Percentiles rank a stretch among this genome's conserved stretches.
These are phyloP conservation scores for Calliphora vicina DNA, from an alignment of 1,140 invertebrate genomes.

Conservation along the genomic window DNA sequence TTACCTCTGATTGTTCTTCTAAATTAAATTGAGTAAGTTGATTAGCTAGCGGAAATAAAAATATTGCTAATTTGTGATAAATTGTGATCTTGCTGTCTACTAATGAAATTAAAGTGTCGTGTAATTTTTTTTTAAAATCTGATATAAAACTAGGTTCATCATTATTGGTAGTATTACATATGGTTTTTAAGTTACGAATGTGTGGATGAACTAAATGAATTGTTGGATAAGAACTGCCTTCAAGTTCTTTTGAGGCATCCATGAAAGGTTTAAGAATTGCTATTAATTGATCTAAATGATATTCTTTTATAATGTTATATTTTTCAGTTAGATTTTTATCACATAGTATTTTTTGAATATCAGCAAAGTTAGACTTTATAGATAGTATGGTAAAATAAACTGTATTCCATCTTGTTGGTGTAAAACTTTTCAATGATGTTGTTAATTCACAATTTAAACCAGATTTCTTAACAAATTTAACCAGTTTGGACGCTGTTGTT, in stretches of 20 bases:
- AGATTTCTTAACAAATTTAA: not conserved
- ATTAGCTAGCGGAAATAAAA: conserved; percentile 24
- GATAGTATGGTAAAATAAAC: not conserved
- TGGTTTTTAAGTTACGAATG: conserved; percentile 4
- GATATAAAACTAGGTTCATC: conserved; percentile 4
- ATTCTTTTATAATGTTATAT: conserved; percentile 17
- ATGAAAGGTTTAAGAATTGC: conserved; percentile 14
- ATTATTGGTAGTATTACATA: not conserved
- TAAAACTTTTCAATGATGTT: not conserved
- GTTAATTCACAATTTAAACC: not conserved
- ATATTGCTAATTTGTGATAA: conserved; percentile 5
- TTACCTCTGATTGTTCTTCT: not conserved
- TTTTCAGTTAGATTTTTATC: not conserved
- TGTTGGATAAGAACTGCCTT: not conserved
- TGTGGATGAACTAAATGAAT: not conserved
- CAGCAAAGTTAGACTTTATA: conserved; percentile 2
- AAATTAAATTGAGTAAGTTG: not conserved
- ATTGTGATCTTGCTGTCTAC: conserved; percentile 8
- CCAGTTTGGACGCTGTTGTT: not conserved
- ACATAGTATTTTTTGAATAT: conserved; percentile 10
- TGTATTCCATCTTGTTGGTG: no score
- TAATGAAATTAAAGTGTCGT: conserved; percentile 10
- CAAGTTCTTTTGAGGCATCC: not conserved
- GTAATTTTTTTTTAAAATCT: not conserved
- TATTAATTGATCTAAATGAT: conserved; percentile 17